phyloP scores from a whole-genome alignment of 2,888 invertebrate genomes.

The Cantharis lateralis region DNA sequence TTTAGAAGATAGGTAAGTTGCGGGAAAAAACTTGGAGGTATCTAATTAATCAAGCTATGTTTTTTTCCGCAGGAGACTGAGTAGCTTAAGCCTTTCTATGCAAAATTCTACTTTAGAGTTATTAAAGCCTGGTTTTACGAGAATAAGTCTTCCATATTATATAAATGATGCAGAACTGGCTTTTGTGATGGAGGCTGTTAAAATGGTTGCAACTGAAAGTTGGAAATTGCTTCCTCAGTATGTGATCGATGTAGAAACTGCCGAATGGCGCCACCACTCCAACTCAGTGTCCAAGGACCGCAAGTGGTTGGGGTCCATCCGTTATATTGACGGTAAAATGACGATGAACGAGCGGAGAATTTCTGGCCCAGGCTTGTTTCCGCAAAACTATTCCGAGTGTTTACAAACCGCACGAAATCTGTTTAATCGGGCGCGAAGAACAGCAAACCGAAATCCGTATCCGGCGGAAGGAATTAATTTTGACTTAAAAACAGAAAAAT shows the following conservation, averaged over 20 bases:
- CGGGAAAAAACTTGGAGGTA: background rate
- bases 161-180: constrained; percentile 79
- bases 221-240: constrained; percentile 90
- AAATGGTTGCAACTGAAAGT: constrained; percentile 86
- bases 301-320: constrained; percentile 79
- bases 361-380: constrained; percentile 73
- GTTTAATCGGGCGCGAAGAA: constrained; percentile 76
- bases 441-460: constrained; percentile 73
- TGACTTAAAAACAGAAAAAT: constrained; percentile 67
- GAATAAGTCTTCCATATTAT: constrained; percentile 85
- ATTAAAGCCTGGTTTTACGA: constrained; percentile 82
- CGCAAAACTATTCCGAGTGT: constrained; percentile 76
- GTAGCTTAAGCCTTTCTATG: constrained; percentile 51
- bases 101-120: constrained; percentile 67
- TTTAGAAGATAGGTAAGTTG: constrained; percentile 61
- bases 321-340: constrained; percentile 72
- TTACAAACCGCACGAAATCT: constrained; percentile 78
- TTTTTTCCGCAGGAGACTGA: constrained; percentile 54
- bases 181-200: constrained; percentile 81
- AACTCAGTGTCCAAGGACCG: constrained; percentile 79
- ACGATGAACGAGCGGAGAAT: constrained; percentile 71
- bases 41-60: background rate
- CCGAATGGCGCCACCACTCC: constrained; percentile 86
- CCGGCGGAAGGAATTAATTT: constrained; percentile 77
- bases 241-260: constrained; percentile 83